Evolutionary conservation across 2,113 vertebrate species (phyloP), one percentile per base, ranked within the genome.

Genomic region (Rostratula benghalensis): DNA sequence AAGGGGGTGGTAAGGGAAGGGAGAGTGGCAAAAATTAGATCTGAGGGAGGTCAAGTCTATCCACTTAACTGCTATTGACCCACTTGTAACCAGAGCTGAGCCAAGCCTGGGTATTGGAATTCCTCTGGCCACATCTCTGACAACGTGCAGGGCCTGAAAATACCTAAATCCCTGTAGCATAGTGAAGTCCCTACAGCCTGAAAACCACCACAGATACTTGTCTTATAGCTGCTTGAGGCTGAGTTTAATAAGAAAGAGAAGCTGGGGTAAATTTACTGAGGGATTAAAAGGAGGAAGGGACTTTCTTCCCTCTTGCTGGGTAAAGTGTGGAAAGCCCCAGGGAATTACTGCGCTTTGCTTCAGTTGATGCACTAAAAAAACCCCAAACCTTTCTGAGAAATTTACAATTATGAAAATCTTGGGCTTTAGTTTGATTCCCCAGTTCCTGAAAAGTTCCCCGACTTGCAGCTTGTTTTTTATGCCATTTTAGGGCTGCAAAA

Each of bases 1-100:
- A 94, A 84, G 30, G 56, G 69, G 73, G 14, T 82, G 33, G 76
- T 21, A 89, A 91, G 35, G 68, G 79, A 85, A 92, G 20, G 50
- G 33, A 91, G 69, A 76, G 37, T 71, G 87, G 81, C 89, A 94
- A 95, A 96, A 87, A 94, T 89, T 56, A 92, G 77, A 93, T 91
- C 83, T 65, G 80, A 95, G 57, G 69, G 74, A 96, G 91, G 96
- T 96, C 90, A 91, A 14, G 57, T 87, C 65, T 57, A 79, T 82
- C 87, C 89, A 92, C 65, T 92, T 95, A 94, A 84, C 90, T 92
- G 86, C 80, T 92, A 23, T 79, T 96, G 86, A 96, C 77, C 80
- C 53, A 84, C 33, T 37, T 91, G 89, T 91, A 96, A 95, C 69
- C 77, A 87, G 95, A 97, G 80, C 95, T 73, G 83, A 82, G 84